Evolutionary conservation across 2,888 invertebrate genomes (phyloP).

Genomic region (Temnothorax unifasciatus): DNA sequence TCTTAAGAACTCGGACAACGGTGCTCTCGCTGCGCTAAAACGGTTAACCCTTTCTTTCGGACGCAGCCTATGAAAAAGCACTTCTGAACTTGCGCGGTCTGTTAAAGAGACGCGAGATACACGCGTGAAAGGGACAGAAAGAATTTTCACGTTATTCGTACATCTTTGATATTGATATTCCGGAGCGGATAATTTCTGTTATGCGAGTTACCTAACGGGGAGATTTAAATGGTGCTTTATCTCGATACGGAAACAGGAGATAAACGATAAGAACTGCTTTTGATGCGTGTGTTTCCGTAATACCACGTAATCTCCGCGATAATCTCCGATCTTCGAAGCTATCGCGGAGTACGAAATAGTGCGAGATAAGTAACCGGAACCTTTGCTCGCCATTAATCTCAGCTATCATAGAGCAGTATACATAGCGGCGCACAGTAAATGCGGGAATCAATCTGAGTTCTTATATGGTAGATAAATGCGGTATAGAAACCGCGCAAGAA

Average conservation of each 20-base stretch:
- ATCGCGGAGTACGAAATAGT: constrained; percentile 14
- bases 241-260: constrained; percentile 13
- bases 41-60: constrained; percentile 3
- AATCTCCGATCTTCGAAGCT: constrained; percentile 30
- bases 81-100: neutral
- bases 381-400: constrained; percentile 43
- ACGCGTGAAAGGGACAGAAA: neutral
- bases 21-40: neutral
- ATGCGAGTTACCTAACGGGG: neutral
- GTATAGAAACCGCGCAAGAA: neutral
- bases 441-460: constrained; percentile 42
- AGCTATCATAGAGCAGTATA: constrained; percentile 41
- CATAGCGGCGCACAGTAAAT: constrained; percentile 24
- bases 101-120: neutral
- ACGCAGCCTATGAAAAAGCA: neutral
- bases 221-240: neutral
- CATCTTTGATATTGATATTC: neutral
- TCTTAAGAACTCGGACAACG: constrained; percentile 4
- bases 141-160: neutral
- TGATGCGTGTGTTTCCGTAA: constrained; percentile 40
- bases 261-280: constrained; percentile 2
- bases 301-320: constrained; percentile 40
- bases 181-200: neutral
- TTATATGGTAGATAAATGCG: constrained; percentile 14
- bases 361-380: constrained; percentile 27